Evolutionary conservation across 2,797 vertebrate genomes (phyloP).

Genomic region (Glyptemys insculpta): DNA sequence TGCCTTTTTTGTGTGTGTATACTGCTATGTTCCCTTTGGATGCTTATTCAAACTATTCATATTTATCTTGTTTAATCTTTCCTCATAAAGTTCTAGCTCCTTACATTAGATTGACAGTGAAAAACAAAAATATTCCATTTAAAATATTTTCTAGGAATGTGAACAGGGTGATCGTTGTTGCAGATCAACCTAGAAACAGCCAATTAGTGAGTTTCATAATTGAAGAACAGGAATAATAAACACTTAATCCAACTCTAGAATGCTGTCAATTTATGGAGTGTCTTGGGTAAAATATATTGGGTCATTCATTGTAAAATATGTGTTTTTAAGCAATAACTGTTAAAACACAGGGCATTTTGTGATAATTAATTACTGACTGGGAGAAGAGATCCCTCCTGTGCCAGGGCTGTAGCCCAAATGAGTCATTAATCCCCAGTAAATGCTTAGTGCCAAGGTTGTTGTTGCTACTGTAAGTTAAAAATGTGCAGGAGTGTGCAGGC

Average conservation of each 20-base stretch:
- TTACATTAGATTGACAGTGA: conserved; percentile 1
- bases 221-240: conserved; percentile 64
- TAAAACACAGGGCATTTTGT: conserved; percentile 55
- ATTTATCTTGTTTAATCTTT: conserved; percentile 5
- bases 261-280: conserved; percentile 56
- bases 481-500: not conserved
- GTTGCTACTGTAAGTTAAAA: not conserved
- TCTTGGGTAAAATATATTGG: conserved; percentile 65
- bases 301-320: conserved; percentile 60
- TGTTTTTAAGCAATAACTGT: conserved; percentile 61
- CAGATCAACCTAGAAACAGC: conserved; percentile 37
- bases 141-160: conserved; percentile 43
- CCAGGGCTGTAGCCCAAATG: not conserved
- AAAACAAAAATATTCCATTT: conserved; percentile 10
- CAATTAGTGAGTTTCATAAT: conserved; percentile 56
- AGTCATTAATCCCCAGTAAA: not conserved
- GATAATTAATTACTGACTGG: conserved; percentile 60
- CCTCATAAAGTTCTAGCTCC: not conserved
- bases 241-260: conserved; percentile 56
- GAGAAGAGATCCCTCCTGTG: conserved; percentile 24
- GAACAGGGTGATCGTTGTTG: conserved; percentile 47
- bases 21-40: not conserved
- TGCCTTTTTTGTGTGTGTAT: not conserved
- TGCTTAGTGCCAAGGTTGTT: not conserved
- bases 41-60: not conserved